These are phyloP conservation scores for Paramormyrops hopkinsi DNA, from an alignment of 2,797 vertebrate genomes.

Conservation along the genomic window DNA sequence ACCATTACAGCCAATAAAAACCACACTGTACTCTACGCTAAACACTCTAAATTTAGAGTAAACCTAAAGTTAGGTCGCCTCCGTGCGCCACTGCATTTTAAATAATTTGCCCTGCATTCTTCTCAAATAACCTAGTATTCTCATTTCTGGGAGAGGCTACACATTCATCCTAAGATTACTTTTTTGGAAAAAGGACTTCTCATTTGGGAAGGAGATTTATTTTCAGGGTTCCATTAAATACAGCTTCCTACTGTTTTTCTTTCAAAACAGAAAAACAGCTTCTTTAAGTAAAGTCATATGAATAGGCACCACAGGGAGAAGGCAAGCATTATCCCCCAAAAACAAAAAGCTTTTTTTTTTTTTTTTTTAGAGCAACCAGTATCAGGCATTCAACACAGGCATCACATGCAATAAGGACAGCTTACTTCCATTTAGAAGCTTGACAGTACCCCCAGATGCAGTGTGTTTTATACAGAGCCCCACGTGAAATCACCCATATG, in stretches of 20 bases:
- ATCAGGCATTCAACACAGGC: not conserved
- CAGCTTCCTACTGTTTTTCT: not conserved
- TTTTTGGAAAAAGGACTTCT: not conserved
- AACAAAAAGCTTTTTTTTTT: not conserved
- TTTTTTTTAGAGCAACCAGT: conserved; percentile 2
- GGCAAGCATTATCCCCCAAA: not conserved
- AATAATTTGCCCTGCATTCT: not conserved
- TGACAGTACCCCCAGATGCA: not conserved
- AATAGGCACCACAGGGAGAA: not conserved
- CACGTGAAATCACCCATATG: not conserved
- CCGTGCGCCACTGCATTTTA: not conserved
- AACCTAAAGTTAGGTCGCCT: not conserved
- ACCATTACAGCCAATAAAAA: not conserved
- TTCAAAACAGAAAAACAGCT: not conserved
- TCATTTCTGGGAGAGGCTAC: not conserved
- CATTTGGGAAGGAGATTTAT: not conserved
- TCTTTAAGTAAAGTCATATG: not conserved
- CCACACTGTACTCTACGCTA: not conserved
- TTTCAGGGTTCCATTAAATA: not conserved
- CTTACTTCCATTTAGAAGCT: not conserved
- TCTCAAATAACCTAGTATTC: not conserved
- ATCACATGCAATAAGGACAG: not conserved
- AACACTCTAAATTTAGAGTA: not conserved
- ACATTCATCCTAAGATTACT: not conserved
- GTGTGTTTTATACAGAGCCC: not conserved